Evolutionary conservation across 1,140 invertebrate genomes (phyloP), one percentile per base, ranked within the genome.

Genomic region (Coboldia fuscipes): DNA sequence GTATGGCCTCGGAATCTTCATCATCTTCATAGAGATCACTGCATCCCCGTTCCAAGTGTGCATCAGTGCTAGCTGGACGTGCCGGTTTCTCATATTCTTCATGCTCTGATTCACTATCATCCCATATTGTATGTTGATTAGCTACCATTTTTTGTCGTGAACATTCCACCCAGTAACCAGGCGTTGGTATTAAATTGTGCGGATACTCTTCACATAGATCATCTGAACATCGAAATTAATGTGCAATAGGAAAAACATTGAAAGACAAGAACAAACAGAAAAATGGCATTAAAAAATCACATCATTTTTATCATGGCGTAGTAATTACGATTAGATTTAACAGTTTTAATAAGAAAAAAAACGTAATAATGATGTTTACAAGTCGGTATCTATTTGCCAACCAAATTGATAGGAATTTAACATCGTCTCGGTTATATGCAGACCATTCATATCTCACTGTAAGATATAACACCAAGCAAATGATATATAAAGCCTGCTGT

Each of bases 101-200:
- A 33, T 75, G 72, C 44, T 82, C 81, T 4, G 78, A 82, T 44
- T 84, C 81, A 14, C 71, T 78, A 46, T 85, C 81, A 45, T 85
- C 81, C 77, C 79, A 84, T 34, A 83, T 79, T 15, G 74, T 79
- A n/a, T 54, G 48, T 32, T 43, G 47, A 16, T 43, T 50, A 48
- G 80, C 76, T 2, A 76, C 66, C 37, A 84, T 84, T 57, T 85
- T 83, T 52, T 85, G 82, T 19, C 82, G 63, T 1, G 82, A 86
- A 51, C 86, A 93, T 56, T 93, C 86, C 45, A 92, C 85, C 86
- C 86, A 93, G 58, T 93, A 92, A 19, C 85, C 85, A 0, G 85
- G 81, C 0, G 83, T 86, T 1, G 81, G 77, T 35, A 85, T 76
- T 41, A 92, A 65, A 49, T 76, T 84, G 58, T 93, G 85, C 0